Conservation (phyloP, 1,140 invertebrate genomes). For the Mylabris phalerata region DNA sequence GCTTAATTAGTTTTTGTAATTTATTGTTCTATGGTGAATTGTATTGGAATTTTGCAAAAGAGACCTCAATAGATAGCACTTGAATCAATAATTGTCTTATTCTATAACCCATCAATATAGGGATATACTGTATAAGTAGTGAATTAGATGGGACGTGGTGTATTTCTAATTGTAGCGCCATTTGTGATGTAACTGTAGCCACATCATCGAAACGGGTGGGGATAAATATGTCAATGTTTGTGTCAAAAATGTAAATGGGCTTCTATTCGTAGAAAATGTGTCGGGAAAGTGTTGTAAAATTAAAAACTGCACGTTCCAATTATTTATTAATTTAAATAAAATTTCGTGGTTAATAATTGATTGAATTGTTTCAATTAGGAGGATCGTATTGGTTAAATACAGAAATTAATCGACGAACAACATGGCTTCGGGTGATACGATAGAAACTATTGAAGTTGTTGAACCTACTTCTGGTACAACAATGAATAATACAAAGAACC, state of each 20-base stretch:
- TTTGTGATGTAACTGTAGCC: too few species aligned
- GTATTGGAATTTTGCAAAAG: slow-evolving; percentile 5
- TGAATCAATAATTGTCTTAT: neutral
- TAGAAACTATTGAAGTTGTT: slow-evolving; percentile 58
- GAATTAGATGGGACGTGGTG: too few species aligned
- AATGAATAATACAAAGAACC: slow-evolving; percentile 35
- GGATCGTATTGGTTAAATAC: too few species aligned
- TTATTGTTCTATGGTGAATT: slow-evolving; percentile 4
- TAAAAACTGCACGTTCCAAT: too few species aligned
- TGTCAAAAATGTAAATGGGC: slow-evolving; percentile 20
- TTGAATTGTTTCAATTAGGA: too few species aligned
- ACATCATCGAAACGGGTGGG: slow-evolving; percentile 6
- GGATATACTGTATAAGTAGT: too few species aligned
- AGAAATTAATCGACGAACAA: slow-evolving; percentile 30
- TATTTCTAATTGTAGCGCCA: too few species aligned
- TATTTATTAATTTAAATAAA: neutral
- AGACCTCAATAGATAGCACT: too few species aligned
- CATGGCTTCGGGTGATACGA: slow-evolving; percentile 64
- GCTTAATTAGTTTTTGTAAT: slow-evolving; percentile 15
- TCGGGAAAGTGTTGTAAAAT: neutral
- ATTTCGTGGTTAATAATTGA: slow-evolving; percentile 5
- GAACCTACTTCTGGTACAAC: slow-evolving; percentile 29
- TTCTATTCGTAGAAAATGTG: slow-evolving; percentile 19
- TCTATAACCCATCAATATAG: neutral
- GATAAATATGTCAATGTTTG: slow-evolving; percentile 30